Evolutionary conservation across 1,140 invertebrate genomes (phyloP), one percentile per base, ranked within the genome.

Genomic region (Aphelenchoides fujianensis): DNA sequence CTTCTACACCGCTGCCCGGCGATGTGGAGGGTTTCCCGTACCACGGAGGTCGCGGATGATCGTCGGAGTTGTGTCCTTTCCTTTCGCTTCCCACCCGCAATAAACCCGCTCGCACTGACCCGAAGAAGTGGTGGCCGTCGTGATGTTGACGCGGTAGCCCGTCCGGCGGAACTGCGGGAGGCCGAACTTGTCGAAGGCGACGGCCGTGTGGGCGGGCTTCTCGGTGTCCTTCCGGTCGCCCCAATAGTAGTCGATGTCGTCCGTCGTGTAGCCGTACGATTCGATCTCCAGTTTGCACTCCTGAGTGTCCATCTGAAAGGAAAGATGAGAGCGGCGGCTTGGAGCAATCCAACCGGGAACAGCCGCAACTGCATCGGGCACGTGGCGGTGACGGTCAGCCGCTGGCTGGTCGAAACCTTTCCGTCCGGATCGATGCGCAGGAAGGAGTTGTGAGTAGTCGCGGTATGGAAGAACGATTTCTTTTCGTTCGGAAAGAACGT

Each of bases 401-500:
- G 70, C 64, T 81, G 75, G 19, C 54, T 64, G 3, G 76, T 81
- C n/a, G 59, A 72, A 61, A 81, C 78, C 34, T 70, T 61, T 9
- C 88, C 88, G 69, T 84, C 77, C n/a, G 83, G 78, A 59, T 84
- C 82, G 54, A 89, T 88, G 19, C 88, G 78, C 3, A 89, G 74
- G 72, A 88, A 88, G 53, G 86, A 87, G 75, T 88, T 88, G 53
- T 86, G 93, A 79, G 94, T 95, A 85, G 94, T 97, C 73, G 94
- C 93, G 86, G 92, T 92, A 88, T 97, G 95, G 88, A 97, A 96
- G 88, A 95, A 95, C 74, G 93, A 95, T 87, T 94, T 93, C 88
- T 97, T 97, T 88, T 97, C 94, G 86, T 97, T 97, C 27, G 87
- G 94, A 88, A 96, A 96, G 88, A 66, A 66, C 31, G 63, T 66